Evolutionary conservation across 2,797 vertebrate species (phyloP).

Genomic region (Mionectes olivaceus): DNA sequence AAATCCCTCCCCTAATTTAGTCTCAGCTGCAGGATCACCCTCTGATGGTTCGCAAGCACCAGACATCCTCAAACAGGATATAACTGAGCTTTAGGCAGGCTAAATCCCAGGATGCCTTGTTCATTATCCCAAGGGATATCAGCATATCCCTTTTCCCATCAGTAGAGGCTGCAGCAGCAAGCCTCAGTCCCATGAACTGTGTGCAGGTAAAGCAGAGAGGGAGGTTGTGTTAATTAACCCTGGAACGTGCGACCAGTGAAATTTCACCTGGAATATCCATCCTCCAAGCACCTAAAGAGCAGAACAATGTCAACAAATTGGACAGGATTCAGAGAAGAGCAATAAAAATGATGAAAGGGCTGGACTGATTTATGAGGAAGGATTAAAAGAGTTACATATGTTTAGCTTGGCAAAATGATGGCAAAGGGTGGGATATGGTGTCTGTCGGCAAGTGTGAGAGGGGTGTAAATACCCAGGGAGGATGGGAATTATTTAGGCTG

Average conservation of each 20-base stretch:
- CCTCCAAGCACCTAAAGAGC: background rate
- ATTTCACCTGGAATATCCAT: constrained; percentile 30
- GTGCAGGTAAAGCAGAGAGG: background rate
- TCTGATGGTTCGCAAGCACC: background rate
- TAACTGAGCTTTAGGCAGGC: rapidly evolving
- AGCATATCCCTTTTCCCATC: background rate
- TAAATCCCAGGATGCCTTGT: background rate
- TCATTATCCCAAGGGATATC: background rate
- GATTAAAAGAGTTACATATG: constrained; percentile 65
- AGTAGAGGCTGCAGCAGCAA: background rate
- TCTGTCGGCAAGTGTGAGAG: constrained; percentile 37
- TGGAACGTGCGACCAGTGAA: rapidly evolving
- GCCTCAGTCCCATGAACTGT: background rate
- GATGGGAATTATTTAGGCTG: constrained; percentile 24
- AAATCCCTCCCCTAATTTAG: background rate
- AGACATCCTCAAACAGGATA: background rate
- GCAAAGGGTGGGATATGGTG: constrained; percentile 43
- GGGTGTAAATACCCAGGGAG: constrained; percentile 5
- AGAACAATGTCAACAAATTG: constrained; percentile 60
- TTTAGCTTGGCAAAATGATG: constrained; percentile 73
- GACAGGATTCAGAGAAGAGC: constrained; percentile 29
- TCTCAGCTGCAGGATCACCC: background rate
- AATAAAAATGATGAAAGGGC: constrained; percentile 68
- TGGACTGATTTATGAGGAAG: constrained; percentile 71
- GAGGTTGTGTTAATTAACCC: background rate